Conservation (phyloP, 2,888 invertebrate genomes). For the Erebia aethiops region DNA sequence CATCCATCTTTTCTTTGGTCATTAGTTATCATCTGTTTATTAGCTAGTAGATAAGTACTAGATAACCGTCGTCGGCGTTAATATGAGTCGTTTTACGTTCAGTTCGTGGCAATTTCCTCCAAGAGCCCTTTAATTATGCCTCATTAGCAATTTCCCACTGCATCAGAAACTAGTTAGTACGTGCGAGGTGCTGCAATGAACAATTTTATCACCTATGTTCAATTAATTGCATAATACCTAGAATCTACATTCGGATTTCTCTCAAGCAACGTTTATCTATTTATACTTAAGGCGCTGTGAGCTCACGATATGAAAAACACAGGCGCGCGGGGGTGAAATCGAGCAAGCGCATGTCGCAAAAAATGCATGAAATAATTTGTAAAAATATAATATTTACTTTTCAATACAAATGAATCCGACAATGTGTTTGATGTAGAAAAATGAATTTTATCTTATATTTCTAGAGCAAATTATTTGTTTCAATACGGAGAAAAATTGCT, state of each 20-base stretch:
- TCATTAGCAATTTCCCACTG: slow-evolving; percentile 44
- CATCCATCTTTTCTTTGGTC: too few relatives aligned
- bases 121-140: slow-evolving; percentile 42
- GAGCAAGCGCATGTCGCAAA: too few relatives aligned
- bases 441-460: too few relatives aligned
- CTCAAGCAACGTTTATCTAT: slow-evolving; percentile 17
- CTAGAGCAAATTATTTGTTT: too few relatives aligned
- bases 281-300: too few relatives aligned
- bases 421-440: too few relatives aligned
- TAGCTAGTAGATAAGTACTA: neutral
- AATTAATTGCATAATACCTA: slow-evolving; percentile 37
- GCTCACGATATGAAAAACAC: too few relatives aligned
- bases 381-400: too few relatives aligned
- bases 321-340: too few relatives aligned
- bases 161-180: slow-evolving; percentile 41
- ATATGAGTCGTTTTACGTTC: slow-evolving; percentile 28
- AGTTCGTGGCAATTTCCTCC: slow-evolving; percentile 38
- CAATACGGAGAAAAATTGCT: too few relatives aligned
- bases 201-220: slow-evolving; percentile 41
- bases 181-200: slow-evolving; percentile 39
- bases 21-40: neutral
- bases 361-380: too few relatives aligned
- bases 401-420: too few relatives aligned
- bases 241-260: slow-evolving; percentile 31
- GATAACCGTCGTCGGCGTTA: slow-evolving; percentile 20